Evolutionary conservation across 2,797 vertebrate species (phyloP).

Genomic region (Melanotaenia boesemani): DNA sequence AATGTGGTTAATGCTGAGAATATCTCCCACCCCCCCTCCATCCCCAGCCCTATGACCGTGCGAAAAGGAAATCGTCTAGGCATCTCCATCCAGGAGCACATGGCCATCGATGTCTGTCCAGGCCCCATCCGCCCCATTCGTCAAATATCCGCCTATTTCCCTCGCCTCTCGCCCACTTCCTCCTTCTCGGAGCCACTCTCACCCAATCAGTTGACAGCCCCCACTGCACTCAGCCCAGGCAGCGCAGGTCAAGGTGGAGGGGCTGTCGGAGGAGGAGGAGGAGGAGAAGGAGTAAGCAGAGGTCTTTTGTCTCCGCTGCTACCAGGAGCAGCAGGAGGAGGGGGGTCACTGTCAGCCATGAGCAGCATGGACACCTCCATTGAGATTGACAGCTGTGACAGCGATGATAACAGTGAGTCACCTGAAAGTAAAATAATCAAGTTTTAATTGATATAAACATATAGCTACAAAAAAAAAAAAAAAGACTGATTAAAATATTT

Average conservation of each 20-base stretch:
- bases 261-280: conserved; percentile 47
- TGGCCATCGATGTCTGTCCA: conserved; percentile 89
- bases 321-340: conserved; percentile 70
- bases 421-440: conserved; percentile 27
- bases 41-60: conserved; percentile 77
- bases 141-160: conserved; percentile 89
- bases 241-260: conserved; percentile 46
- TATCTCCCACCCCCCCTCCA: neutral
- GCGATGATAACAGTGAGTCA: conserved; percentile 86
- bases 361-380: conserved; percentile 86
- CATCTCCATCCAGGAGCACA: conserved; percentile 90
- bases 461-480: no score
- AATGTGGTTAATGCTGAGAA: neutral
- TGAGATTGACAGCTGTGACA: conserved; percentile 87
- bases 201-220: conserved; percentile 64
- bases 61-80: conserved; percentile 80
- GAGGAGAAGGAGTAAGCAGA: conserved; percentile 51
- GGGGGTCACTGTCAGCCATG: conserved; percentile 81
- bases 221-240: conserved; percentile 60
- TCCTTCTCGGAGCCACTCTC: conserved; percentile 76
- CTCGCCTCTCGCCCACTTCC: conserved; percentile 83
- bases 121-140: conserved; percentile 88
- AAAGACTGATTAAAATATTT: neutral
- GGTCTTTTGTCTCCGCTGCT: conserved; percentile 78
- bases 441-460: neutral